phyloP scores from a whole-genome alignment of 2,113 vertebrate species.

The Syrrhaptes paradoxus region DNA sequence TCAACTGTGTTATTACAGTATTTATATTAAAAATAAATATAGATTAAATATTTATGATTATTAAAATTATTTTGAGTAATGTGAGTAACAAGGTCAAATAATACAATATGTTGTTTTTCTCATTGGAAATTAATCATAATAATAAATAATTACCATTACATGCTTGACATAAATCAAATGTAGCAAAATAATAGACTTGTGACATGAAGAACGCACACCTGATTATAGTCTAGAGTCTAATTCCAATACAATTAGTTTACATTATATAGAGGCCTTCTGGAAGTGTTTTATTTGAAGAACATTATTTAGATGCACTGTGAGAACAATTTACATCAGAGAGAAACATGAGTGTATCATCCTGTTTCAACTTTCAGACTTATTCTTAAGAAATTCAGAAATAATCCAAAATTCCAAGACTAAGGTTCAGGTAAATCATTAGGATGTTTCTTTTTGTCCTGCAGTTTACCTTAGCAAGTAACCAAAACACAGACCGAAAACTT shows the following conservation, averaged over 20 bases:
- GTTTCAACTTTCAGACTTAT: neutral
- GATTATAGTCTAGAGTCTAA: neutral
- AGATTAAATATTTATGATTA: neutral
- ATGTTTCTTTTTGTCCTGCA: neutral
- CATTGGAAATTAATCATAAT: conserved; percentile 6
- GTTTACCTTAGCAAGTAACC: neutral
- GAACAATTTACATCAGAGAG: neutral
- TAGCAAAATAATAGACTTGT: neutral
- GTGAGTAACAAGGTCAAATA: neutral
- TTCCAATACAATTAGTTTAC: neutral
- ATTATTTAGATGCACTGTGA: neutral
- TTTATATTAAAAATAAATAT: neutral
- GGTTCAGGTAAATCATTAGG: neutral
- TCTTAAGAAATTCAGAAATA: neutral
- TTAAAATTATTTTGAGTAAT: neutral
- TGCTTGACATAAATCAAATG: neutral
- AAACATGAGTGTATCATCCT: neutral
- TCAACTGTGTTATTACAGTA: neutral
- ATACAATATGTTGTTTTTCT: neutral
- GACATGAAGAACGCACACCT: neutral
- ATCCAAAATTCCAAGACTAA: neutral
- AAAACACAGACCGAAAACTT: neutral
- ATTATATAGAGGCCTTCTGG: neutral
- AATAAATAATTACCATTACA: neutral
- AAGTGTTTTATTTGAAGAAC: neutral